These are phyloP conservation scores for Cremastinae sp. DNA, from an alignment of 2,888 invertebrate genomes.

Conservation along the genomic window DNA sequence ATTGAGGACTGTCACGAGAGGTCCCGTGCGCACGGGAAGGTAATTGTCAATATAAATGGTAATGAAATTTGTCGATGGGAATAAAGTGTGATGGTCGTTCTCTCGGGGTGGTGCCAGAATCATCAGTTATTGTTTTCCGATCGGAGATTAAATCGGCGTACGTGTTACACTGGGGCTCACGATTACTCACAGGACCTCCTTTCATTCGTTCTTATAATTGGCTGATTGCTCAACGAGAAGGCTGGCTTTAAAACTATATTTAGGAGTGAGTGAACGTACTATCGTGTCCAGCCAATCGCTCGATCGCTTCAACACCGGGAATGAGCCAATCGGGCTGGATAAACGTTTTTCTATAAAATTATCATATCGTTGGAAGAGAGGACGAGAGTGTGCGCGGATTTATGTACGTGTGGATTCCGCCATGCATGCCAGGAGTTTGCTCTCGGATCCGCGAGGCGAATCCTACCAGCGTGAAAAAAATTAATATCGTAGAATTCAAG, in stretches of 20 bases:
- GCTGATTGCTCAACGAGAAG: conserved; percentile 57
- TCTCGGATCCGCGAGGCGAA: not conserved
- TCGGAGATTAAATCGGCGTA: not conserved
- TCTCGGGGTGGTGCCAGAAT: not conserved
- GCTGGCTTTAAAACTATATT: conserved; percentile 52
- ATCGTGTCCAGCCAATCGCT: conserved; percentile 53
- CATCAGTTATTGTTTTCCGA: not conserved
- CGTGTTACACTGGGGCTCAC: not conserved
- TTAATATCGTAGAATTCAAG: conserved; percentile 2
- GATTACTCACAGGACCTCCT: conserved; percentile 41
- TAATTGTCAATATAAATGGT: not conserved
- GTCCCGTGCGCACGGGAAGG: not conserved
- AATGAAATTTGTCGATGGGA: not conserved
- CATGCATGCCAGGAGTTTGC: not conserved
- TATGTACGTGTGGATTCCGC: not conserved
- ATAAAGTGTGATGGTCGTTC: not conserved
- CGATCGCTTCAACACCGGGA: conserved; percentile 23
- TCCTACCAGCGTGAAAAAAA: not conserved
- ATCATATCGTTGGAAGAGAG: conserved; percentile 1
- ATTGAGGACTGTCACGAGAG: not conserved
- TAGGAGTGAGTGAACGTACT: conserved; percentile 60
- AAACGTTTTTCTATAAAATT: conserved; percentile 13
- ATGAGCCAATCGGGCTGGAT: conserved; percentile 39
- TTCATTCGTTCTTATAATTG: conserved; percentile 55
- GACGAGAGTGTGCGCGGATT: not conserved